A percentile compares a stretch with the other conserved stretches of the same genome.
Evolutionary conservation across 2,888 invertebrate species (phyloP).

Genomic region (Scelioninae gen. 1): DNA sequence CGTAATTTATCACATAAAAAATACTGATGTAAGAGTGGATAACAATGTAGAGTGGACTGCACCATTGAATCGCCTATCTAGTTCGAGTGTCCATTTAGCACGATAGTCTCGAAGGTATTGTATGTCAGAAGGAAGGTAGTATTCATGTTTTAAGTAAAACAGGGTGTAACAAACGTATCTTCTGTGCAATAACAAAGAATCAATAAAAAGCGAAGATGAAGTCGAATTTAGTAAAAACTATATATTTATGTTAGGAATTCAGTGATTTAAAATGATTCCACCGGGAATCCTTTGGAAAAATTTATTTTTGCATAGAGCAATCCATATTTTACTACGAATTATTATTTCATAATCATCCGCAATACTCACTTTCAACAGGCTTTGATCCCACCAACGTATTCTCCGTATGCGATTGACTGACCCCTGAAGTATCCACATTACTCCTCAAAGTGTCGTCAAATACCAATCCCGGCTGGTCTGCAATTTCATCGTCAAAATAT

Average conservation of each 20-base stretch:
- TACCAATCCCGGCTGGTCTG: slow-evolving; percentile 93
- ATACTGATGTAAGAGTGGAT: slow-evolving; percentile 9
- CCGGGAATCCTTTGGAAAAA: too few species aligned
- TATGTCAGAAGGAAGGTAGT: slow-evolving; percentile 14
- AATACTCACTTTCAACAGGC: slow-evolving; percentile 79
- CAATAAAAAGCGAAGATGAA: slow-evolving; percentile 29
- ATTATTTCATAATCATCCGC: too few species aligned
- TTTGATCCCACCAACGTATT: slow-evolving; percentile 81
- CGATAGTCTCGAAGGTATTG: slow-evolving; percentile 30
- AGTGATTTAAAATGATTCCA: too few species aligned
- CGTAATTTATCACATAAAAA: neutral
- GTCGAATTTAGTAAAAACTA: neutral
- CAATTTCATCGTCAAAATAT: slow-evolving; percentile 95
- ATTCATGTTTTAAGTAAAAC: slow-evolving; percentile 37
- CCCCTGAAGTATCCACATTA: slow-evolving; percentile 72
- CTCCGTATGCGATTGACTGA: slow-evolving; percentile 78
- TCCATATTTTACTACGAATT: too few species aligned
- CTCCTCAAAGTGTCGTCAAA: slow-evolving; percentile 87
- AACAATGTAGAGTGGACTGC: slow-evolving; percentile 23
- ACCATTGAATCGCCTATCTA: slow-evolving; percentile 35
- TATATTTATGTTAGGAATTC: too few species aligned
- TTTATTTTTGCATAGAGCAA: too few species aligned
- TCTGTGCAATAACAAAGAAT: slow-evolving; percentile 27
- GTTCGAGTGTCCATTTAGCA: slow-evolving; percentile 27
- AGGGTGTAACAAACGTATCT: slow-evolving; percentile 38